Evolutionary conservation across 2,888 invertebrate species (phyloP), one percentile per base, ranked within the genome.

Genomic region (Galerucella pusilla): DNA sequence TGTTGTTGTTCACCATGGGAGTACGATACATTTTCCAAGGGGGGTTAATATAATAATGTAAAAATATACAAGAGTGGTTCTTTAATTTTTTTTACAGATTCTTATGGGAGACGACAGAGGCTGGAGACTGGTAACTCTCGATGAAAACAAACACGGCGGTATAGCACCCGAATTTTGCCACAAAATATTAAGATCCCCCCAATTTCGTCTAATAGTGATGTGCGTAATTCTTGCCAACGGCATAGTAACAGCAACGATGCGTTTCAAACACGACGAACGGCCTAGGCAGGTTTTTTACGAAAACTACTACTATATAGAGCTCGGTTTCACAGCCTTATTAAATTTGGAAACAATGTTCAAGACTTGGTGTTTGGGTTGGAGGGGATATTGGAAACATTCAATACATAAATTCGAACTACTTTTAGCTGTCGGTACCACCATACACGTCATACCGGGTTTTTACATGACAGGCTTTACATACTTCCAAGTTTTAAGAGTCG

Each of bases 371-470:
- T 90, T 99, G 68, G 98, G 99, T 3, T 95, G 98, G 90, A 92
- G 94, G 73, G 96, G 97, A 4, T 99, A 99, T 86, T 96, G 96
- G 88, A 95, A 96, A 84, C 96, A 99, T 86, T 97, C 98, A 0
- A 95, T 98, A 80, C 98, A 99, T 87, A 99, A 99, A 88, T 99
- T 99, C 88, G 99, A 99, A 88, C 88, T 99, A 54, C 89, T 98
- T 0, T 88, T 99, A 73, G 96, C 97, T 1, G 91, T 98, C 76
- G 98, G 98, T 28, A 98, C 98, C 12, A 95, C 97, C 0, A 89
- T 99, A 72, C 99, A 99, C 85, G 93, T 98, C 73, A 93, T 99
- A 83, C 98, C 97, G 12, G 91, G 94, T 7, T 94, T 97, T 78
- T 98, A 98, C 88, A 91, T 97, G 85, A 96, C 98, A 6, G 95